phyloP scores from a whole-genome alignment of 2,888 invertebrate species.

The Magallana nippona region DNA sequence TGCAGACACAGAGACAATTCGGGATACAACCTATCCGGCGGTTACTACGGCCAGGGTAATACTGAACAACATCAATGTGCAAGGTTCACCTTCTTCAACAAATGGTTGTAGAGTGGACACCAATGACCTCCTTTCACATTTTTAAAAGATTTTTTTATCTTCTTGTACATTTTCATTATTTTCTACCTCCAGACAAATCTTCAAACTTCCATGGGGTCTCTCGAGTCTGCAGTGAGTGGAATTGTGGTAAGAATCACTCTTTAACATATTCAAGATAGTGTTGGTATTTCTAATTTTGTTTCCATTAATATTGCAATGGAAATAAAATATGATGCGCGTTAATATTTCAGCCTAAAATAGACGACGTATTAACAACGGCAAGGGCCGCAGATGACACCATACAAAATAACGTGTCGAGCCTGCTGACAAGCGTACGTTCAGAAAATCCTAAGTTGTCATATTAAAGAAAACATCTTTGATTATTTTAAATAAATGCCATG shows the following conservation, averaged over 20 bases:
- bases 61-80: background rate
- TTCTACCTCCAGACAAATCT: constrained; percentile 41
- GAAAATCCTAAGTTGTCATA: background rate
- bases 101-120: too few relatives aligned
- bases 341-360: constrained; percentile 53
- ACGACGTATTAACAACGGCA: constrained; percentile 55
- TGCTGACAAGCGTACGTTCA: constrained; percentile 52
- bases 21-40: constrained; percentile 52
- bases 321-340: background rate
- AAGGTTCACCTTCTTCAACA: too few relatives aligned
- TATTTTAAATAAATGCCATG: background rate
- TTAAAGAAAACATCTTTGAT: background rate
- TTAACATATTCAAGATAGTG: background rate
- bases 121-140: too few relatives aligned
- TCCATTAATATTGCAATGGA: background rate
- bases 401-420: constrained; percentile 62
- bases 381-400: constrained; percentile 59
- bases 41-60: constrained; percentile 56
- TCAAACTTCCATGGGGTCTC: constrained; percentile 50
- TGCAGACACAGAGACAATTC: constrained; percentile 50
- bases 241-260: constrained; percentile 55
- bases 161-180: constrained; percentile 36
- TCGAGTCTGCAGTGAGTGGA: constrained; percentile 54
- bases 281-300: background rate
- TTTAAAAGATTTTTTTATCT: too few relatives aligned